Conservation (phyloP, 2,888 invertebrate genomes). For the Tipula helvola region DNA sequence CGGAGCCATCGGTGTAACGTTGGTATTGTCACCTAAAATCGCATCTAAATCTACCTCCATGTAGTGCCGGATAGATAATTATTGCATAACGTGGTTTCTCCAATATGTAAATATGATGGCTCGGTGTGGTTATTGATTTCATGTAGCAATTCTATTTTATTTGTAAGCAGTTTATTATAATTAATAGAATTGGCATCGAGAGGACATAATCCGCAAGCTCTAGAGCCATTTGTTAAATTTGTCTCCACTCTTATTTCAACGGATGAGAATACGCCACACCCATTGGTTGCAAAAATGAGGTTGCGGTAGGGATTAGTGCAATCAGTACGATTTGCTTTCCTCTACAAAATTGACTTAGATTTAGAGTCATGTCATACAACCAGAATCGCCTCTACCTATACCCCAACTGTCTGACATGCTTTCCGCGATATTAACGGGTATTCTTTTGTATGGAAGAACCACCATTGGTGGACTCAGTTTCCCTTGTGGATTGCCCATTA, state of each 20-base stretch:
- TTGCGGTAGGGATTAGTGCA: not conserved
- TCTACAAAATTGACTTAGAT: not conserved
- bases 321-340: not conserved
- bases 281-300: not conserved
- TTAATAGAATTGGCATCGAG: too few species aligned
- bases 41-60: too few species aligned
- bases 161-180: too few species aligned
- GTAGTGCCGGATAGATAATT: too few species aligned
- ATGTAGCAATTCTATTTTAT: too few species aligned
- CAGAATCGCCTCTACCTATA: constrained; percentile 28
- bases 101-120: too few species aligned
- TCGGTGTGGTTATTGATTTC: too few species aligned
- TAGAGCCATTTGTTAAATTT: not conserved
- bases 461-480: not conserved
- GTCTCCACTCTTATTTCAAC: not conserved
- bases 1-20: too few species aligned
- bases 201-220: too few species aligned
- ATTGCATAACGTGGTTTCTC: too few species aligned
- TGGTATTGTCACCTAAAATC: too few species aligned
- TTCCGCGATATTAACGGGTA: not conserved
- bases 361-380: not conserved
- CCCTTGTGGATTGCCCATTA: not conserved
- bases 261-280: not conserved
- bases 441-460: not conserved
- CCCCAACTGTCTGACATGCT: constrained; percentile 22